Evolutionary conservation across 2,797 vertebrate genomes (phyloP).

Genomic region (Cephalopachus bancanus): DNA sequence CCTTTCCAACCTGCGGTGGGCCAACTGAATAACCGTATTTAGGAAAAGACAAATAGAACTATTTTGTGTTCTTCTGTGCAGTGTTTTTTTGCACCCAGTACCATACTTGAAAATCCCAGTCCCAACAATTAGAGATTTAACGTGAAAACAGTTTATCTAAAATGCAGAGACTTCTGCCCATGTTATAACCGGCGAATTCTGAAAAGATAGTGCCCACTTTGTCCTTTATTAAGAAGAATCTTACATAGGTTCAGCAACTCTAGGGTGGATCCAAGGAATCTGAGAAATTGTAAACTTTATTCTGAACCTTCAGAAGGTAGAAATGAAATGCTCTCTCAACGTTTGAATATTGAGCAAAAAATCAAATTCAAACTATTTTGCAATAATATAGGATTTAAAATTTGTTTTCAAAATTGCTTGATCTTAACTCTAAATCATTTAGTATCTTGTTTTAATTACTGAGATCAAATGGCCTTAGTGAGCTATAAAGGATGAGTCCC

Average conservation of each 20-base stretch:
- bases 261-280: background rate
- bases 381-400: conserved; percentile 17
- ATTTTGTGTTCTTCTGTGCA: background rate
- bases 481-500: background rate
- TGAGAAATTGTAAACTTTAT: background rate
- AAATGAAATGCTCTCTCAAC: background rate
- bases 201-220: conserved; percentile 8
- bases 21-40: background rate
- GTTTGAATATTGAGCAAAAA: background rate
- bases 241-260: background rate
- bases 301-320: conserved; percentile 28
- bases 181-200: background rate
- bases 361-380: conserved; percentile 48
- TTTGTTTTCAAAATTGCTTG: conserved; percentile 37
- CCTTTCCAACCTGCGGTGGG: background rate
- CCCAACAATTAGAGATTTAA: background rate
- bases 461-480: background rate
- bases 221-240: background rate
- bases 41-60: background rate
- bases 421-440: conserved; percentile 52
- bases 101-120: background rate
- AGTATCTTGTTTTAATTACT: conserved; percentile 38
- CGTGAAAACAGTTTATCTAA: conserved; percentile 22
- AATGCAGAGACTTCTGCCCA: background rate
- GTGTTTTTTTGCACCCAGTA: background rate